Evolutionary conservation across 2,888 invertebrate species (phyloP), one percentile per base, ranked within the genome.

Genomic region (Xylophagus ater): DNA sequence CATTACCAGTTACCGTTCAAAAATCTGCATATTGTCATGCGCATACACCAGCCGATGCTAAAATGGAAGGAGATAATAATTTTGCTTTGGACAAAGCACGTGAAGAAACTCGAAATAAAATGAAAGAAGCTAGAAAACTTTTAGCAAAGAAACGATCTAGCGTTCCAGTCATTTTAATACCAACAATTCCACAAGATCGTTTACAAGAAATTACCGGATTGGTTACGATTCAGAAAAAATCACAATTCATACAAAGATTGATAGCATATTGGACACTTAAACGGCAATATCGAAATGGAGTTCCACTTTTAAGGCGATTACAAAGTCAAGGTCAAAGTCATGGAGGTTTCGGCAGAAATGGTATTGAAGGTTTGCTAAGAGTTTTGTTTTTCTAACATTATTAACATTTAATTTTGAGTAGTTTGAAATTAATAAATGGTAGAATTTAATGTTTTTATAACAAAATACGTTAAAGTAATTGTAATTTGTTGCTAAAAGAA

Each of bases 211-310:
- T 94, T 44, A 82, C 88, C 1, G 72, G 74, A 9, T 61, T 88
- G 54, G 85, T 92, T 6, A 73, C 71, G 20, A 67, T 73, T 48
- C 74, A 81, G 15, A 85, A 86, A 53, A 78, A 85, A 46, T 81
- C 84, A 17, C 81, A 84, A 50, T 83, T 97, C 52, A 80, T 96
- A 53, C 85, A 86, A 57, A 72, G 90, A 3, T 69, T 98, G 10
- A 79, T 96, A 39, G 87, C 92, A 1, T 98, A 96, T 58, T 98
- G 98, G 98, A 96, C 92, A 4, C 67, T 97, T 29, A 98, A 98
- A 62, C 68, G 98, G 2, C 90, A 93, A 57, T 84, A 85, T 46
- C 69, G 97, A 34, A 94, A 96, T 57, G 98, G 98, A 0, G 96
- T 96, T 7, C 97, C 98, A 0, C 69, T 98, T 42, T 64, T 98